Percentiles rank a stretch among this genome's conserved stretches.
phyloP scores from a whole-genome alignment of 2,888 invertebrate genomes.

The Drosophila engyochracea region DNA sequence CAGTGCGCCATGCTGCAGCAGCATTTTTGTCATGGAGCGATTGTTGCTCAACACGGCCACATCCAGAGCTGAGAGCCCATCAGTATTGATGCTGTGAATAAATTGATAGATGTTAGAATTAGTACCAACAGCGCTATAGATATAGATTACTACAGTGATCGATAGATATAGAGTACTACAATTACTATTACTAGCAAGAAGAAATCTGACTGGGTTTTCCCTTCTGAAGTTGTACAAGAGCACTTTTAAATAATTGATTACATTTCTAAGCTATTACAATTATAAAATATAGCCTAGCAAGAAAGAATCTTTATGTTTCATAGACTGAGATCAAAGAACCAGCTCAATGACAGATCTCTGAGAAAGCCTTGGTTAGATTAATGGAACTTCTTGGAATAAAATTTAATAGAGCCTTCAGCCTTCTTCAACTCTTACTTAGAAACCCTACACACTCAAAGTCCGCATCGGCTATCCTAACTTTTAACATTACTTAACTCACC shows the following conservation, averaged over 20 bases:
- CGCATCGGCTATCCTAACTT: background rate
- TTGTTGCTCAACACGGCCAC: constrained; percentile 97
- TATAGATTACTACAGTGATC: background rate
- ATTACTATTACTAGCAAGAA: too few species aligned
- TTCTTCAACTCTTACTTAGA: background rate
- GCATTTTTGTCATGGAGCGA: constrained; percentile 94
- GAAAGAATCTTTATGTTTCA: background rate
- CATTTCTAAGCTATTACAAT: too few species aligned
- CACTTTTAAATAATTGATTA: too few species aligned
- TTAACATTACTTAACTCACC: constrained; percentile 87
- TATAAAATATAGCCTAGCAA: background rate
- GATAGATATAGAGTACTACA: background rate
- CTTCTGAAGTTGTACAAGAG: too few species aligned
- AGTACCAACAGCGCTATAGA: background rate
- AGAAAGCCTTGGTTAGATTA: background rate
- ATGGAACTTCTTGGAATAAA: background rate
- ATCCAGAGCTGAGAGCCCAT: constrained; percentile 95
- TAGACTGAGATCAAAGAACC: background rate
- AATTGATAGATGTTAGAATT: background rate
- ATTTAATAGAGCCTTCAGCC: background rate
- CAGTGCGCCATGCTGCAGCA: constrained; percentile 94
- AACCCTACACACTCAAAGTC: background rate
- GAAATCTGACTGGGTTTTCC: background rate
- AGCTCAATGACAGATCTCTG: background rate
- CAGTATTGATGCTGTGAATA: constrained; percentile 91